Conservation (phyloP, 2,888 invertebrate species). For the Isoperla grammatica region DNA sequence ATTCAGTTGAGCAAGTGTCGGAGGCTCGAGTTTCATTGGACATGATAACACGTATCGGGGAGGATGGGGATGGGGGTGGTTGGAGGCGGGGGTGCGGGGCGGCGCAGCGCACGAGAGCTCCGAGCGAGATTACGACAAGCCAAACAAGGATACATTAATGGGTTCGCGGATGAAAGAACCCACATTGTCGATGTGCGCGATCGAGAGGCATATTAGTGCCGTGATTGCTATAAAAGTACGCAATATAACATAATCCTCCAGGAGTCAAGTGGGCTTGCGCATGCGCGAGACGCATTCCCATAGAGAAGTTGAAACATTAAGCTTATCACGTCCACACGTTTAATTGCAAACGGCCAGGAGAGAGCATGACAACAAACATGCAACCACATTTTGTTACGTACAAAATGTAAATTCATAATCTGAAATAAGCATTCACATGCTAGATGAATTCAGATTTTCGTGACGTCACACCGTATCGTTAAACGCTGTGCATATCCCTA, state of each 20-base stretch:
- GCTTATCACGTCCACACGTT: constrained; percentile 30
- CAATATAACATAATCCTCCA: no score
- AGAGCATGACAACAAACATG: no score
- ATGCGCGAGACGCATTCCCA: constrained; percentile 29
- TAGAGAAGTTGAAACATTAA: constrained; percentile 32
- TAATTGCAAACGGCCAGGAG: constrained; percentile 27
- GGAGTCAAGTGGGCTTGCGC: no score
- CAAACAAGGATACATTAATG: constrained; percentile 1
- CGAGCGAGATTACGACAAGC: constrained; percentile 7
- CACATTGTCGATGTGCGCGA: constrained; percentile 1
- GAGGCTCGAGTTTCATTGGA: constrained; percentile 17
- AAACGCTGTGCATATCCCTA: no score
- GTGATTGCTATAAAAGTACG: no score
- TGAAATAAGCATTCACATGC: no score
- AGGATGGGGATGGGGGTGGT: not conserved
- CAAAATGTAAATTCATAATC: no score
- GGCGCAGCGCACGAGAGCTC: not conserved
- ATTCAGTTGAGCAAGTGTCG: constrained; percentile 12
- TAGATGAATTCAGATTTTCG: no score
- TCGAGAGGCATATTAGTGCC: no score
- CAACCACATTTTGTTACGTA: no score
- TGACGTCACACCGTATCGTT: no score
- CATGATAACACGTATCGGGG: constrained; percentile 15
- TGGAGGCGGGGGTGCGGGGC: not conserved
- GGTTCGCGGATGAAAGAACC: constrained; percentile 8